A percentile compares a stretch with the other conserved stretches of the same genome.
Evolutionary conservation across 2,797 vertebrate genomes (phyloP).

Genomic region (Holocentrus rufus): DNA sequence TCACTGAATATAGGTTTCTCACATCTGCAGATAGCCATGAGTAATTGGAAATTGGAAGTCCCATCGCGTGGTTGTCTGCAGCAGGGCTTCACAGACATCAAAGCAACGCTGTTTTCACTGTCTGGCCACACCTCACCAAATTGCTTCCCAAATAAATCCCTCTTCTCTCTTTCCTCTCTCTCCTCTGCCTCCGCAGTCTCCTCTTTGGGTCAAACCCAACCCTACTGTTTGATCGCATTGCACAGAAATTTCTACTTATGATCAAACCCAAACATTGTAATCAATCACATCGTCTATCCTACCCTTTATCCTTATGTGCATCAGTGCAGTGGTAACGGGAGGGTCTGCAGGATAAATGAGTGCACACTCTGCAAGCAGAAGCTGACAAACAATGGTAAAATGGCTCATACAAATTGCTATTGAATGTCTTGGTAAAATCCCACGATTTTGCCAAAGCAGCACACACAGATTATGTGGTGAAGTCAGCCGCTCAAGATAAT

Average conservation of each 20-base stretch:
- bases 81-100: constrained; percentile 50
- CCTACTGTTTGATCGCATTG: background rate
- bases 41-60: constrained; percentile 45
- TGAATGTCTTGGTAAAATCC: background rate
- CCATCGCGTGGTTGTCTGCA: constrained; percentile 46
- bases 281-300: constrained; percentile 30
- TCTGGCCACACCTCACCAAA: constrained; percentile 24
- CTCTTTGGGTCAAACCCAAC: background rate
- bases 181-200: background rate
- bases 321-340: constrained; percentile 12
- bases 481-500: constrained; percentile 7
- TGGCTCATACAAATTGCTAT: background rate
- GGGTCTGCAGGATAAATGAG: constrained; percentile 22
- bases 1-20: constrained; percentile 35
- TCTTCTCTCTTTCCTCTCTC: background rate
- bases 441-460: constrained; percentile 15
- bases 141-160: constrained; percentile 21
- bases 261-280: constrained; percentile 34
- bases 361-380: background rate
- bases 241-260: constrained; percentile 30
- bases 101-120: constrained; percentile 9
- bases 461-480: background rate
- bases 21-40: constrained; percentile 21
- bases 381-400: constrained; percentile 24
- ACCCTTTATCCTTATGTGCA: background rate